These are phyloP conservation scores for Operophtera brumata DNA, from an alignment of 2,888 invertebrate genomes.

Conservation along the genomic window DNA sequence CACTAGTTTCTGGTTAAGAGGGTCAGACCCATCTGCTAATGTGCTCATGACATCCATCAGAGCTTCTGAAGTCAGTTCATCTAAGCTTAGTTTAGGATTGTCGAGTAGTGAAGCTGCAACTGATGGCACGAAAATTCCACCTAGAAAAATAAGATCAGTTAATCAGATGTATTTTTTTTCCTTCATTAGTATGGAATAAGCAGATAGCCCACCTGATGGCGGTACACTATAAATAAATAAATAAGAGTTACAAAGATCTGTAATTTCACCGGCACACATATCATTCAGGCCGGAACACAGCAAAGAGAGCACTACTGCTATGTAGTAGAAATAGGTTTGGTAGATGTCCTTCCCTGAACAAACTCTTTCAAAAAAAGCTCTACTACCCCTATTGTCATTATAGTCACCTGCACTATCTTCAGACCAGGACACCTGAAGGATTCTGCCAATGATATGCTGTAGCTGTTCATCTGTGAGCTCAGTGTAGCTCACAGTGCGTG, in stretches of 20 bases:
- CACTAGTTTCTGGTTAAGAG: slow-evolving; percentile 75
- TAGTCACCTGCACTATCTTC: slow-evolving; percentile 77
- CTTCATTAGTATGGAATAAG: no score
- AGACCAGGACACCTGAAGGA: slow-evolving; percentile 87
- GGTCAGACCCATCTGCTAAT: slow-evolving; percentile 80
- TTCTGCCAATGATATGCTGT: slow-evolving; percentile 82
- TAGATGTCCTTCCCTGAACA: no score
- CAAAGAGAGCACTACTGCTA: no score
- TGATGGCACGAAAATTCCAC: slow-evolving; percentile 79
- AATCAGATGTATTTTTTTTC: neutral
- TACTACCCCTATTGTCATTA: neutral
- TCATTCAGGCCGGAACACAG: no score
- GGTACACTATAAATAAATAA: no score
- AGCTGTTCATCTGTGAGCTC: slow-evolving; percentile 85
- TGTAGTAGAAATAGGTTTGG: no score
- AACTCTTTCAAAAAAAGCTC: neutral
- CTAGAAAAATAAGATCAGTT: slow-evolving; percentile 45
- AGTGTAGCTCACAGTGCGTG: slow-evolving; percentile 73
- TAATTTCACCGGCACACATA: no score
- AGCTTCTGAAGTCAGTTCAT: slow-evolving; percentile 83
- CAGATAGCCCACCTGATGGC: no score
- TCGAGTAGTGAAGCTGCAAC: slow-evolving; percentile 79
- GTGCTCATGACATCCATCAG: slow-evolving; percentile 84
- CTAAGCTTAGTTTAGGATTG: slow-evolving; percentile 71
- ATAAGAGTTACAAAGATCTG: no score